These are phyloP conservation scores for Microctenopoma lineatum DNA, from an alignment of 2,797 vertebrate genomes.

Conservation along the genomic window DNA sequence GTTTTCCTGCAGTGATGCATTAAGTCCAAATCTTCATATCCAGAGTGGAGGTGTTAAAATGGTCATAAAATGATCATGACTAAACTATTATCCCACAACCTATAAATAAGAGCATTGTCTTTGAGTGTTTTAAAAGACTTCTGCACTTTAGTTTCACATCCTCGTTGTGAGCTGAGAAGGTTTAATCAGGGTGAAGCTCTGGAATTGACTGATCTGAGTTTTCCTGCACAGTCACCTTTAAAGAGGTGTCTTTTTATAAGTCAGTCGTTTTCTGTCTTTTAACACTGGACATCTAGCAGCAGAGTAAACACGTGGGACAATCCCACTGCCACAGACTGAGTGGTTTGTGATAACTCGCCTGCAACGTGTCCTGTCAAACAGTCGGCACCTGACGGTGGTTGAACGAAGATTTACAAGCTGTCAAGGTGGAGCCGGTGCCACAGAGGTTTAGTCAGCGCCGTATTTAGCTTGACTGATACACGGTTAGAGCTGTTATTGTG, in stretches of 20 bases:
- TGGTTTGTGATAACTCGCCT: constrained; percentile 4
- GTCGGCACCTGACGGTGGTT: constrained; percentile 38
- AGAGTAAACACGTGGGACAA: constrained; percentile 10
- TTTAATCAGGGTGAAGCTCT: background rate
- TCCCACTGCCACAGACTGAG: background rate
- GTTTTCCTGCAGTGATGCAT: background rate
- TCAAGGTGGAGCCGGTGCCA: constrained; percentile 60
- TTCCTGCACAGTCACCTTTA: background rate
- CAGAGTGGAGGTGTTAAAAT: background rate
- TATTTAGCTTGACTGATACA: constrained; percentile 75
- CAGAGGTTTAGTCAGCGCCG: constrained; percentile 67
- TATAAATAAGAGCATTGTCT: background rate
- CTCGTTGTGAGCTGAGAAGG: background rate
- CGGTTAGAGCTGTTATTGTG: constrained; percentile 64
- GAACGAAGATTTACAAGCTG: constrained; percentile 47
- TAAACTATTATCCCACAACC: background rate
- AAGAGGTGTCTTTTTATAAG: background rate
- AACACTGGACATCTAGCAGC: background rate
- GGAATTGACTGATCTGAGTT: background rate
- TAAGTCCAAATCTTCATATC: too few species aligned
- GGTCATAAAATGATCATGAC: too few species aligned
- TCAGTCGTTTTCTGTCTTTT: background rate
- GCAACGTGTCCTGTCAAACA: constrained; percentile 20
- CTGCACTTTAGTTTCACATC: background rate
- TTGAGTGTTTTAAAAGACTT: background rate